Conservation (phyloP, 2,888 invertebrate genomes). For the Eupithecia subfuscata region DNA sequence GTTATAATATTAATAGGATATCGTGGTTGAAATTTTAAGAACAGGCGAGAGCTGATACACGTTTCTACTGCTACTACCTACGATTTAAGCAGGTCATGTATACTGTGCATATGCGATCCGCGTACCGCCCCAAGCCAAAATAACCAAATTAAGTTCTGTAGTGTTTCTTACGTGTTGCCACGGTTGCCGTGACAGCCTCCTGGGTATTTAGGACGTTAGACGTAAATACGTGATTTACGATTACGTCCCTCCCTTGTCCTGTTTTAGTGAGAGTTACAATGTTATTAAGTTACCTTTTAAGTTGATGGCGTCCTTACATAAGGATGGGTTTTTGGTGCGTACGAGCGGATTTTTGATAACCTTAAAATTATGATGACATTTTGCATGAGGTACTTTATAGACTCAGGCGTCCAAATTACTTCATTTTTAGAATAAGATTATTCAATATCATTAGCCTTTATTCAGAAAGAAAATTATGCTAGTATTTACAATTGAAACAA, state of each 20-base stretch:
- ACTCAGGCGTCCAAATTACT: no score
- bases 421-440: no score
- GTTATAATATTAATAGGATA: no score
- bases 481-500: no score
- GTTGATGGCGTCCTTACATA: neutral
- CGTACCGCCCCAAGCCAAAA: constrained; percentile 30
- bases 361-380: no score
- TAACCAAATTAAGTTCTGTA: constrained; percentile 43
- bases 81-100: neutral
- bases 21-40: no score
- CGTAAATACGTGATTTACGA: constrained; percentile 10
- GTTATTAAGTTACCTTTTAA: neutral
- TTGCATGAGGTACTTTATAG: no score
- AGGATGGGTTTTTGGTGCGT: neutral
- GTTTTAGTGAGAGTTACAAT: constrained; percentile 3
- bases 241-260: neutral
- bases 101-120: constrained; percentile 21
- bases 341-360: no score
- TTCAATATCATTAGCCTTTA: no score
- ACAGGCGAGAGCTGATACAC: no score
- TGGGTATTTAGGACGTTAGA: constrained; percentile 18
- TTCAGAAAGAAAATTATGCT: no score
- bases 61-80: neutral
- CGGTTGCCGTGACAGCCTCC: constrained; percentile 33
- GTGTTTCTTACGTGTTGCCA: constrained; percentile 38